phyloP scores from a whole-genome alignment of 2,888 invertebrate genomes.

The Hetaerina titia region DNA sequence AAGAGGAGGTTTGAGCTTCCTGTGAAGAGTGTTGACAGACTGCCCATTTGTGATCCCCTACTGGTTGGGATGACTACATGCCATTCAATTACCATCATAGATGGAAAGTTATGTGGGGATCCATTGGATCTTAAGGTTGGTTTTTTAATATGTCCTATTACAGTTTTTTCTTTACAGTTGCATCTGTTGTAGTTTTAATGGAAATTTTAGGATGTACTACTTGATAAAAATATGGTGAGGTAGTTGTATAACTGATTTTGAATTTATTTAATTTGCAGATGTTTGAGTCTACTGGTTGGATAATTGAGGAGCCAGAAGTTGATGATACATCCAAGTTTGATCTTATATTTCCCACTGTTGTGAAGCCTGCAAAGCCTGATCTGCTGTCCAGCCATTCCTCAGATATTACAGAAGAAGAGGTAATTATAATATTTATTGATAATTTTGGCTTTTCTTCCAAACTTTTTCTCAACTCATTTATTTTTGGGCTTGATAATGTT shows the following conservation, averaged over 20 bases:
- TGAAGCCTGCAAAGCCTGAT: slow-evolving; percentile 81
- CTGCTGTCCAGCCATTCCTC: slow-evolving; percentile 46
- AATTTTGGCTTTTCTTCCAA: background rate
- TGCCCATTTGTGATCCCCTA: slow-evolving; percentile 80
- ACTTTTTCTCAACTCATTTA: background rate
- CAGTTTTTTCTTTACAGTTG: background rate
- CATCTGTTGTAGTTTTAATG: background rate
- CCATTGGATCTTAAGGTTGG: slow-evolving; percentile 93
- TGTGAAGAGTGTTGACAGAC: slow-evolving; percentile 77
- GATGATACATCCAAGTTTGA: slow-evolving; percentile 92
- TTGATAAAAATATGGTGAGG: no score
- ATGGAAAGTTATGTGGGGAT: slow-evolving; percentile 93
- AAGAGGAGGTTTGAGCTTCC: slow-evolving; percentile 76
- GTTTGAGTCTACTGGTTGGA: slow-evolving; percentile 97
- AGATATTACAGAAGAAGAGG: slow-evolving; percentile 37
- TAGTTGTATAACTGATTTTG: background rate
- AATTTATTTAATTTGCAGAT: slow-evolving; percentile 80
- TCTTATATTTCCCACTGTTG: slow-evolving; percentile 91
- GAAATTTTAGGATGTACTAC: no score
- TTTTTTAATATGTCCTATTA: background rate
- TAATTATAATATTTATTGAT: no score
- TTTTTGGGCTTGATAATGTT: background rate
- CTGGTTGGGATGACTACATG: slow-evolving; percentile 93
- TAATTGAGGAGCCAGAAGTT: slow-evolving; percentile 91
- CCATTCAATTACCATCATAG: slow-evolving; percentile 94